Conservation (phyloP, 37 sponge, comb jelly and placozoan genomes). For the Oscarella lobularis region DNA sequence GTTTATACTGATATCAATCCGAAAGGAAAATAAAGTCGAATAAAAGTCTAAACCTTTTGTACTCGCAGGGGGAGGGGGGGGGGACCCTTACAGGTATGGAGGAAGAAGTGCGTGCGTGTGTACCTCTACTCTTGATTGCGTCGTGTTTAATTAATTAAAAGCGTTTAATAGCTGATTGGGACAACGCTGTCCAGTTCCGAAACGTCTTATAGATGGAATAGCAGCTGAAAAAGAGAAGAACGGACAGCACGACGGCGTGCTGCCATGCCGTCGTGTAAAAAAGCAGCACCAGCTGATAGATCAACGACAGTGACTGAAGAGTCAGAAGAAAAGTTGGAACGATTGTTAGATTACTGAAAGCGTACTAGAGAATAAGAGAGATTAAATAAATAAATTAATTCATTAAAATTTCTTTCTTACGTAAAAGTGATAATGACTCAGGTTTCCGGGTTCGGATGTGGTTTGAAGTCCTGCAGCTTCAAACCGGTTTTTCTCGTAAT, state of each 20-base stretch:
- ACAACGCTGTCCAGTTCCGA: background rate
- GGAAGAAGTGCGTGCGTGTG: no score
- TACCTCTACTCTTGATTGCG: no score
- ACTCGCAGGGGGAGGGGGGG: no score
- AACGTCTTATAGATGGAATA: constrained; percentile 2
- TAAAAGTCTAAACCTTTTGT: no score
- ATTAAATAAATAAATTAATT: no score
- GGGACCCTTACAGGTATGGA: no score
- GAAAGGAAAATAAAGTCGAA: no score
- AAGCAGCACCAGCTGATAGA: background rate
- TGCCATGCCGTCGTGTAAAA: background rate
- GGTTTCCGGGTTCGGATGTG: constrained; percentile 60
- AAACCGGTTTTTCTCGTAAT: constrained; percentile 48
- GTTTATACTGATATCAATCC: no score
- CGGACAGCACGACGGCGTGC: background rate
- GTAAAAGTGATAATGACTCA: constrained; percentile 59
- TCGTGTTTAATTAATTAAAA: no score
- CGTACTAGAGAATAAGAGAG: background rate
- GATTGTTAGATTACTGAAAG: background rate
- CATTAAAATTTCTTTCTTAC: no score
- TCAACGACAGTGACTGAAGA: background rate
- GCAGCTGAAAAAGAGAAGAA: background rate
- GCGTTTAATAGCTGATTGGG: no score
- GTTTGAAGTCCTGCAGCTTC: constrained; percentile 39
- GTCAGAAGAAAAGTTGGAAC: background rate